A percentile compares a stretch with the other conserved stretches of the same genome.
Evolutionary conservation across 2,888 invertebrate species (phyloP).

Genomic region (Drosophila rubida): DNA sequence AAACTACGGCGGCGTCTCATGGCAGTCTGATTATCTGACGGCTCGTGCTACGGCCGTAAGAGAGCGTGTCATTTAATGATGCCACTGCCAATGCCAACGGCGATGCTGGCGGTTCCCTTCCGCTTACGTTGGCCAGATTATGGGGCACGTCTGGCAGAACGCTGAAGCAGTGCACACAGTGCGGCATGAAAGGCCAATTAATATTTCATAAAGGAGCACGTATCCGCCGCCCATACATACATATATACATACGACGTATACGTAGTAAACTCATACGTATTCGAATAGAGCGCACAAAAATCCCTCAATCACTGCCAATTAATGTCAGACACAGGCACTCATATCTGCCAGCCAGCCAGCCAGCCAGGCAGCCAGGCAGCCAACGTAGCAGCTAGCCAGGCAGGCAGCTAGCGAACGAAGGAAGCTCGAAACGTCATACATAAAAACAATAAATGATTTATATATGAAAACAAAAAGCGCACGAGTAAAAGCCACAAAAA

Average conservation of each 20-base stretch:
- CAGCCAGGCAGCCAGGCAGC: constrained; percentile 32
- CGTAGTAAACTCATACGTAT: constrained; percentile 3
- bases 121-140: constrained; percentile 62
- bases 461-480: constrained; percentile 74
- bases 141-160: constrained; percentile 65
- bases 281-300: constrained; percentile 63
- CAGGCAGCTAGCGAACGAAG: constrained; percentile 42
- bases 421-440: constrained; percentile 67
- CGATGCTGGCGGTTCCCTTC: constrained; percentile 19
- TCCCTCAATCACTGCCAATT: constrained; percentile 81
- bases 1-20: constrained; percentile 1
- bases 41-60: constrained; percentile 16
- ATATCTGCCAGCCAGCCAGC: constrained; percentile 66
- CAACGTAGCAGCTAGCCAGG: constrained; percentile 13
- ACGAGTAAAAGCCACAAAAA: constrained; percentile 76
- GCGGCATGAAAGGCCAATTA: constrained; percentile 74
- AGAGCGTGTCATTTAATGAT: constrained; percentile 47
- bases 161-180: constrained; percentile 7
- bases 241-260: constrained; percentile 1
- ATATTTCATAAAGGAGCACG: constrained; percentile 79
- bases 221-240: constrained; percentile 52
- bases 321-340: constrained; percentile 80
- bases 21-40: constrained; percentile 21
- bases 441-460: constrained; percentile 80
- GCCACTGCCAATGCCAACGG: constrained; percentile 13